Evolutionary conservation across 2,888 invertebrate genomes (phyloP), one percentile per base, ranked within the genome.

Genomic region (Metellina segmentata): DNA sequence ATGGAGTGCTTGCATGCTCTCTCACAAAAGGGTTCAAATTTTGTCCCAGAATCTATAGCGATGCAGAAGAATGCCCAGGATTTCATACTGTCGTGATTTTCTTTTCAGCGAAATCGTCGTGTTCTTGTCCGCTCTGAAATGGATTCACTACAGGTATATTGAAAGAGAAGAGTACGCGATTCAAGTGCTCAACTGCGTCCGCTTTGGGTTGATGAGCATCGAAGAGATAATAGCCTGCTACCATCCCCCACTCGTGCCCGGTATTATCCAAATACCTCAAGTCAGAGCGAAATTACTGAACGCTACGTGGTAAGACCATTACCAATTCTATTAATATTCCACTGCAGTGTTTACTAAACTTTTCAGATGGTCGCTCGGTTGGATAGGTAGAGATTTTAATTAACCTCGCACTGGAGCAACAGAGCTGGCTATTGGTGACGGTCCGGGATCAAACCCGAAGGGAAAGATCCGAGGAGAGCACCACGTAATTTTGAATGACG

Each of bases 171-270:
- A 95, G 34, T 94, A 96, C 93, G 95, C 97, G 49, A 95, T 96
- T 0, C 96, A 96, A 7, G 95, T 97, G 0, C 95, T 97, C 95
- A 95, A 96, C 0, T 97, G 97, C 94, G 96, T 98, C 0, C 96
- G 97, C 69, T 98, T 98, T 94, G 97, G 97, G 0, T 96, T 97
- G 61, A 96, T 98, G 94, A 97, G 97, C 0, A 97, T 97, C 0
- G 97, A 97, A 97, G 97, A 97, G 94, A 95, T 98, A 48, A 96
- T 97, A 0, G 97, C 97, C 93, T 96, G 97, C 78, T 97, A 97
- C 93, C 95, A 97, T 51, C 97, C 97, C 94, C 96, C 96, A 0
- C 97, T 97, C 94, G 97, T 97, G 94, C 96, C 96, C 0, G 97
- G 97, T 94, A 96, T 97, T 93, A 95, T 97, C 93, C 96, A 97